Conservation (phyloP, 2,113 vertebrate genomes). For the Myanophis thanlyinensis region DNA sequence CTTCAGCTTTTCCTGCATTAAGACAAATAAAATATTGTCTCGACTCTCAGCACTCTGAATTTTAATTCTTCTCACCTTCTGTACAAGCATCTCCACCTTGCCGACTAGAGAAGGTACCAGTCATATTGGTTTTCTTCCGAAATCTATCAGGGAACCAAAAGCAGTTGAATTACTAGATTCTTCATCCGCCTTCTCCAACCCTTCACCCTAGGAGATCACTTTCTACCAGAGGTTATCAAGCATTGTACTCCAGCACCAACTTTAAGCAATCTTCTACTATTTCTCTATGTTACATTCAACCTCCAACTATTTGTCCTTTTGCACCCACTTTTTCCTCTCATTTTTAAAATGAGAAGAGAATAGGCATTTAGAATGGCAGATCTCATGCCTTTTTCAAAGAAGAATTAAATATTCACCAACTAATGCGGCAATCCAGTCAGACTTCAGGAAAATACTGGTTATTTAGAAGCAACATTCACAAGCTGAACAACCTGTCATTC, state of each 20-base stretch:
- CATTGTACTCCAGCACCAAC: background rate
- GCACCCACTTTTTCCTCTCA: background rate
- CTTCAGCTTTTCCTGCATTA: background rate
- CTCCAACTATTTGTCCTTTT: background rate
- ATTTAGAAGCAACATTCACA: background rate
- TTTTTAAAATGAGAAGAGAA: background rate
- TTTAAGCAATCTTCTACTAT: background rate
- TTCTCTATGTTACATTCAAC: background rate
- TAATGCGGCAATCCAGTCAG: background rate
- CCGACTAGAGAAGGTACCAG: slow-evolving; percentile 74
- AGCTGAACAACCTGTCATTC: background rate
- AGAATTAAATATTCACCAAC: background rate
- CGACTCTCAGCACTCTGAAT: background rate
- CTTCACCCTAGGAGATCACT: background rate
- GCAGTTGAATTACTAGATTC: background rate
- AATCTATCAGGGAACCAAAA: slow-evolving; percentile 64
- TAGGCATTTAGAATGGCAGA: background rate
- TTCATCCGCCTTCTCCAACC: background rate
- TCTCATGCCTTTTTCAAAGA: background rate
- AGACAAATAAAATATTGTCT: background rate
- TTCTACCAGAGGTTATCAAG: no score
- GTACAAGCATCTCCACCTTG: slow-evolving; percentile 73
- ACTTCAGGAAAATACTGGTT: background rate
- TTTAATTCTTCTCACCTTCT: slow-evolving; percentile 74
- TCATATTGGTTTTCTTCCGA: slow-evolving; percentile 77